A percentile compares a stretch with the other conserved stretches of the same genome.
phyloP scores from a whole-genome alignment of 2,888 invertebrate species.

The Coelogynopora nodosa region DNA sequence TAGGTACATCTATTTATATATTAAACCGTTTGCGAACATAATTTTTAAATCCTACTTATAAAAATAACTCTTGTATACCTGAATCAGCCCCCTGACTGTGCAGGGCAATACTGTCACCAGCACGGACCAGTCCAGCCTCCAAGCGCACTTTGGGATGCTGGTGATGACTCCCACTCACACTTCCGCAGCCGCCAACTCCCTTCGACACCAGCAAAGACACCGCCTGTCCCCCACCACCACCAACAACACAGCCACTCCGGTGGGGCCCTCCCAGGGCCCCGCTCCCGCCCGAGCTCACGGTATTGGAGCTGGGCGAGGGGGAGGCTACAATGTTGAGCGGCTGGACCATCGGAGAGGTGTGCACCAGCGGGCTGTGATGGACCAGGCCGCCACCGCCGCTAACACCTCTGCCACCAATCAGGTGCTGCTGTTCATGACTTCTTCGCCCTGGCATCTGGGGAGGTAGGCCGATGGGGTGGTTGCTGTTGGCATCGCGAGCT shows the following conservation, averaged over 20 bases:
- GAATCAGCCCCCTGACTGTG: conserved; percentile 41
- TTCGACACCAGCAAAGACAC: not conserved
- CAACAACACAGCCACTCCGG: not conserved
- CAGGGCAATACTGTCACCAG: conserved; percentile 30
- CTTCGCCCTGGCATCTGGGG: not conserved
- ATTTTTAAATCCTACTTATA: too few species aligned
- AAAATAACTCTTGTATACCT: too few species aligned
- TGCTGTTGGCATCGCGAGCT: not conserved
- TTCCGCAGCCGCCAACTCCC: not conserved
- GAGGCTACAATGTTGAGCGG: conserved; percentile 32
- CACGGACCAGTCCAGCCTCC: not conserved
- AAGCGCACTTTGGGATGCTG: not conserved
- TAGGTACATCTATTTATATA: too few species aligned
- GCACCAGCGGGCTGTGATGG: not conserved
- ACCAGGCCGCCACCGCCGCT: not conserved
- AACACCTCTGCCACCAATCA: not conserved
- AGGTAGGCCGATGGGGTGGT: not conserved
- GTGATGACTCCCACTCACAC: not conserved
- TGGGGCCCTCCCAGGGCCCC: not conserved
- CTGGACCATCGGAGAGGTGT: not conserved
- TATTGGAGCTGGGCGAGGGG: conserved; percentile 37
- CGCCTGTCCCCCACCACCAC: not conserved
- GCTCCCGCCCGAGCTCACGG: conserved; percentile 29
- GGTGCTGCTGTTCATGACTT: not conserved
- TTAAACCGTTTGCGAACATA: too few species aligned